Base-by-base conservation (phyloP, 2,888 invertebrate genomes). In the Stenodera caucasica region DNA sequence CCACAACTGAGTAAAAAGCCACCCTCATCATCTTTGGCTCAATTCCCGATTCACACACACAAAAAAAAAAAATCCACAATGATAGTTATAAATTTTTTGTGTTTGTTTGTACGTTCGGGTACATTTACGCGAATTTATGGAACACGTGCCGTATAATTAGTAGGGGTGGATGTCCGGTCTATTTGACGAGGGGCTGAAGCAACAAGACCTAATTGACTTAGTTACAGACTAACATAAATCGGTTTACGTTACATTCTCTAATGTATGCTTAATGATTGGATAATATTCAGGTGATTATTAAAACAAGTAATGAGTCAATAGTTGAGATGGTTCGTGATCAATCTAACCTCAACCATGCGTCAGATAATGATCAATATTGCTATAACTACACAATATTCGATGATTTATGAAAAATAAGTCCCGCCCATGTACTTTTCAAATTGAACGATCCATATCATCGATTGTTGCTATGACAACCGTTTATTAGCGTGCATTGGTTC, bases 191-290 rank as follows among this genome's bases (percentile, higher is more conserved):
- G 52, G 15, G 32, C 30, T 54, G 40, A 37, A 11, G 32, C 52
- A 32, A 51, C 53, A 61, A n/a, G 40, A 57, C 57, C 37, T 61
- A 61, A 61, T 61, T 61, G 40, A 58, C 51, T 61, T 61, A 61
- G 58, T 57, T 61, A 54, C 37, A 23, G 51, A 26, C 58, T 51
- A 55, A 51, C 57, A 58, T 58, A 61, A 58, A 61, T 61, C 57
- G 61, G 58, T 61, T 61, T 61, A 58, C 52, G 50, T 61, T 61
- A 61, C 61, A 53, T 37, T 55, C 57, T 49, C 45, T 58, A 50
- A 61, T 40, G n/a, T n/a, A 57, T 52, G 32, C 12, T 32, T 12
- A 52, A 30, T 32, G 30, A 61, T 61, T 58, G 49, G 61, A 61
- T 58, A 61, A 61, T 58, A 61, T 55, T 55, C 58, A 45, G 12